phyloP scores from a whole-genome alignment of 1,140 invertebrate genomes.

The Hyphantria cunea region DNA sequence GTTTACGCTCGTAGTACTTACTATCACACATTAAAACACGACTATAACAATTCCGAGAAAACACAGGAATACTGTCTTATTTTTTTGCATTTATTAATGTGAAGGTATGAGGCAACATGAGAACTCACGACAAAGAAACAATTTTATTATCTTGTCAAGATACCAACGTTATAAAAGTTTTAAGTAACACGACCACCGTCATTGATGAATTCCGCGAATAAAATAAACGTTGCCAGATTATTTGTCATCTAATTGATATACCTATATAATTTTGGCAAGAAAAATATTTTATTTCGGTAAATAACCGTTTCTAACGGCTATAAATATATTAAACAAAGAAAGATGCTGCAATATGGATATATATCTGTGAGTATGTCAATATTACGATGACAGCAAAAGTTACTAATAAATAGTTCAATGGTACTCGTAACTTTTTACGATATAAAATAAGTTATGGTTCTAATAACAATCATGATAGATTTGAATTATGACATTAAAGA shows the following conservation, averaged over 20 bases:
- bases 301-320: slow-evolving; percentile 6
- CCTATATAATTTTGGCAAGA: slow-evolving; percentile 21
- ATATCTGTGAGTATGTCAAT: slow-evolving; percentile 11
- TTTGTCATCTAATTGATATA: slow-evolving; percentile 26
- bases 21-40: slow-evolving; percentile 11
- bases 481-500: slow-evolving; percentile 43
- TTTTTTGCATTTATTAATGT: slow-evolving; percentile 21
- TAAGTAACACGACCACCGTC: slow-evolving; percentile 33
- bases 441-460: slow-evolving; percentile 22
- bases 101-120: slow-evolving; percentile 11
- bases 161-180: slow-evolving; percentile 23
- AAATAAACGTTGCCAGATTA: slow-evolving; percentile 27
- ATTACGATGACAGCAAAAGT: slow-evolving; percentile 25
- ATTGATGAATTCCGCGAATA: slow-evolving; percentile 32
- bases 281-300: slow-evolving; percentile 12
- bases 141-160: slow-evolving; percentile 27
- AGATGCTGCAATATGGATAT: slow-evolving; percentile 8
- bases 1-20: slow-evolving; percentile 10
- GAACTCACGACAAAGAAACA: slow-evolving; percentile 30
- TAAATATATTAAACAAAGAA: slow-evolving; percentile 20
- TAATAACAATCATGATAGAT: slow-evolving; percentile 23
- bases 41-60: slow-evolving; percentile 17
- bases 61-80: slow-evolving; percentile 3
- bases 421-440: slow-evolving; percentile 17
- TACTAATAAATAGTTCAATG: slow-evolving; percentile 5